These are phyloP conservation scores for Homarus americanus DNA, from an alignment of 1,140 invertebrate species.

Conservation along the genomic window DNA sequence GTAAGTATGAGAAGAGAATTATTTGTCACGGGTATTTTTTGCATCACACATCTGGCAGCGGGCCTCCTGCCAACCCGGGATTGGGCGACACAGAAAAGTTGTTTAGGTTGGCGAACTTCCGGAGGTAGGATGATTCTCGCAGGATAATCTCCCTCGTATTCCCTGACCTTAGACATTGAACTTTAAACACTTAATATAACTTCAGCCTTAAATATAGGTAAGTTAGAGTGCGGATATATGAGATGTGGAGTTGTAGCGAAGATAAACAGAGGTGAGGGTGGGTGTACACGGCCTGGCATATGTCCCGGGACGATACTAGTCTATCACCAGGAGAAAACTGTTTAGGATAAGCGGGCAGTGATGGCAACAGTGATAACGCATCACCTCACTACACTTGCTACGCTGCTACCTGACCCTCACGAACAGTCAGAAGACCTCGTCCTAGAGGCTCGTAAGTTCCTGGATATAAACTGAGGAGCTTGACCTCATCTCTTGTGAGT, in stretches of 20 bases:
- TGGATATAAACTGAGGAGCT: too few species aligned
- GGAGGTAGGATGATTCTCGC: not conserved
- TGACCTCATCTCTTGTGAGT: too few species aligned
- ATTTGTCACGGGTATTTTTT: not conserved
- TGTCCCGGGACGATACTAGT: not conserved
- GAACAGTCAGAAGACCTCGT: too few species aligned
- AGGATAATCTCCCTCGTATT: not conserved
- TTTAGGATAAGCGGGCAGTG: slow-evolving; percentile 6
- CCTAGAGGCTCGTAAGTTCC: too few species aligned
- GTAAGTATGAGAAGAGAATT: not conserved
- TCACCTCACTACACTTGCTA: too few species aligned
- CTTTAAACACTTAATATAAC: not conserved
- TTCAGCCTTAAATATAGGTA: not conserved
- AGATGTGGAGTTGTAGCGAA: not conserved
- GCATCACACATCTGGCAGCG: not conserved
- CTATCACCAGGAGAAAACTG: not conserved
- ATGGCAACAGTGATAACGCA: not conserved
- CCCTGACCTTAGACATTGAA: too few species aligned
- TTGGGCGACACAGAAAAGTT: not conserved
- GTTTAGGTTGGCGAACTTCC: not conserved
- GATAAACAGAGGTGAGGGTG: not conserved
- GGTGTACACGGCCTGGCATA: not conserved
- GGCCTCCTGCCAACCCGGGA: not conserved
- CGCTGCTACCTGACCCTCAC: too few species aligned
- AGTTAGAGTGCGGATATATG: not conserved